Base-by-base conservation (phyloP, 2,113 vertebrate species). In the Aldabrachelys gigantea region DNA sequence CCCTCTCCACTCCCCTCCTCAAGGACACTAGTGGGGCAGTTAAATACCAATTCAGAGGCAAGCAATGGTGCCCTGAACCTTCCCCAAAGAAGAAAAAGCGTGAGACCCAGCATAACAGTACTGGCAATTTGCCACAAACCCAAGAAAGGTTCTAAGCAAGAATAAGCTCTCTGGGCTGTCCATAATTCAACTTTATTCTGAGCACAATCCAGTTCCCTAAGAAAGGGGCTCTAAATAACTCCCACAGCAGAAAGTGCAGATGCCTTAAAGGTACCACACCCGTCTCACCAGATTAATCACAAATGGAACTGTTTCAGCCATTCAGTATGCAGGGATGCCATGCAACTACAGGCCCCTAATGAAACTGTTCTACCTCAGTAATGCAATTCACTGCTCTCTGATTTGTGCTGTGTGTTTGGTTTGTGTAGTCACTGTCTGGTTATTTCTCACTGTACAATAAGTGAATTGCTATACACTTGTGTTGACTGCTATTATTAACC, bases 271-370 rank as follows among this genome's bases (percentile, higher is more conserved):
- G n/a, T 5, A 82, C 22, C 19, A 22, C 35, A 21, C 35, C 19
- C n/a, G 21, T 4, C 65, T 38, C 5, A 72, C 21, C 5, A 72
- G 19, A 38, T 72, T 10, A 72, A 22, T 38, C n/a, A 38, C 19
- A 72, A 10, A 72, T 38, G 17, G 29, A 62, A 62, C 29, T 35
- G 29, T 62, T 35, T 69, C 62, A 69, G 16, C 62, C 35, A 69
- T 35, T n/a, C 35, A 13, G 4, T 50, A 27, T 79, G 38, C 0
- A 72, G 72, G 62, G 75, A 10, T 9, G 8, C 54, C 62, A 2
- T 29, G 8, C 0, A 31, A 0, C 31, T 8, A 88, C 44, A 85
- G 13, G 38, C n/a, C 54, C 5, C 62, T 22, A 41, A 2, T 19
- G 10, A 56, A 5, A 27, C 31, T 53, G 56, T 11, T 44, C 22